Percentiles rank a stretch among this genome's conserved stretches.
Conservation (phyloP, 2,888 invertebrate species). For the Liopterus haemorrhoidalis region DNA sequence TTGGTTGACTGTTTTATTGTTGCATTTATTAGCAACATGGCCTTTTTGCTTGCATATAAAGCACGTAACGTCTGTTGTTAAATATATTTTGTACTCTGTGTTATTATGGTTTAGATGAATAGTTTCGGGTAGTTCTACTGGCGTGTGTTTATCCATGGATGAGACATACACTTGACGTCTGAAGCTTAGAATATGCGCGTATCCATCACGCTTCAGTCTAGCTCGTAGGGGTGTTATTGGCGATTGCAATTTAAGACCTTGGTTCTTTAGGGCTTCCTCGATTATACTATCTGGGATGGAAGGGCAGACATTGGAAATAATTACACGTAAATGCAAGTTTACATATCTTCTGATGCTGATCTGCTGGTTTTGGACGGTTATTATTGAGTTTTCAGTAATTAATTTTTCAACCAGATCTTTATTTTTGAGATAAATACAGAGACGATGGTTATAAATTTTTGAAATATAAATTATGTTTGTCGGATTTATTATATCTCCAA, state of each 20-base stretch:
- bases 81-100: conserved; percentile 11
- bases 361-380: conserved; percentile 11
- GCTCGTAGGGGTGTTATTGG: conserved; percentile 14
- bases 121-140: conserved; percentile 23
- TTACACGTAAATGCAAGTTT: conserved; percentile 6
- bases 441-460: conserved; percentile 20
- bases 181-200: conserved; percentile 22
- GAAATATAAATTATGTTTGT: conserved; percentile 20
- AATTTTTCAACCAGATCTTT: conserved; percentile 17
- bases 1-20: too few relatives aligned
- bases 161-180: conserved; percentile 14
- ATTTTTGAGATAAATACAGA: conserved; percentile 22
- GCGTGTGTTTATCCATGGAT: conserved; percentile 19
- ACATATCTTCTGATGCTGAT: background rate
- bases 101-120: conserved; percentile 20
- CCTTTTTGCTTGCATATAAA: conserved; percentile 8
- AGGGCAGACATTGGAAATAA: conserved; percentile 7
- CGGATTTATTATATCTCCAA: conserved; percentile 17
- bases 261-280: conserved; percentile 1
- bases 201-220: conserved; percentile 13
- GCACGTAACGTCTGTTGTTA: conserved; percentile 2
- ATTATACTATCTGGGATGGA: conserved; percentile 9
- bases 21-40: conserved; percentile 6
- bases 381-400: conserved; percentile 7
- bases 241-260: conserved; percentile 6